Conservation (phyloP, 92 coral and sea anemone species). For the Pocillopora meandrina region DNA sequence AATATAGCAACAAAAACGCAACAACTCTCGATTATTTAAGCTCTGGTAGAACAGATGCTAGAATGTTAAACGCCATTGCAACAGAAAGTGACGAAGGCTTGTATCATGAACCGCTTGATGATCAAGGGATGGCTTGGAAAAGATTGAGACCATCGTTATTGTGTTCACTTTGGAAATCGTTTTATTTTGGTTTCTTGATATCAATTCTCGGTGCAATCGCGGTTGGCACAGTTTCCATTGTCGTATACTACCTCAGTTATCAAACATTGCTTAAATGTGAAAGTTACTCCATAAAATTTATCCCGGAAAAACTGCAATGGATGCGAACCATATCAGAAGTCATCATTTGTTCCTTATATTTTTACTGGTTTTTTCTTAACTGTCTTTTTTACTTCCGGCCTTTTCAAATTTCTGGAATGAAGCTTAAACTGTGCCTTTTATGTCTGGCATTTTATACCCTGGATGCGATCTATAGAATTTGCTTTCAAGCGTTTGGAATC, state of each 20-base stretch:
- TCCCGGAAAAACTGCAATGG: conserved; percentile 16
- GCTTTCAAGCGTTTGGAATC: background rate
- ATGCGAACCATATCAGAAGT: conserved; percentile 10
- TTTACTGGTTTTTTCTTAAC: background rate
- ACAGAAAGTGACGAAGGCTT: background rate
- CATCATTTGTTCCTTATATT: background rate
- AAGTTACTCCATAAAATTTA: background rate
- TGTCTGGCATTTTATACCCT: background rate
- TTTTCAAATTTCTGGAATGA: conserved; percentile 8
- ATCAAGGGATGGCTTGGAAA: conserved; percentile 31
- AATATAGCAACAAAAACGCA: conserved; percentile 21
- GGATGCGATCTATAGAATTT: conserved; percentile 5
- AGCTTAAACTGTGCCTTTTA: conserved; percentile 8
- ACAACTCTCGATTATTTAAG: background rate
- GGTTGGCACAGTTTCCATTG: background rate
- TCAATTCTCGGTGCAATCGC: background rate
- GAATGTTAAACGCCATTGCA: conserved; percentile 1
- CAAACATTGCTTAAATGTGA: conserved; percentile 19
- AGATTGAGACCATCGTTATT: conserved; percentile 3
- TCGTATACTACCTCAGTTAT: background rate
- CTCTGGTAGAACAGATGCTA: background rate
- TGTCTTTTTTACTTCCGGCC: conserved; percentile 2
- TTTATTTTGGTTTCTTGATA: conserved; percentile 13
- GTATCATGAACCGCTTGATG: background rate
- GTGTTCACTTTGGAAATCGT: conserved; percentile 5